Evolutionary conservation across 1,140 invertebrate genomes (phyloP).

Genomic region (Euschistus heros): DNA sequence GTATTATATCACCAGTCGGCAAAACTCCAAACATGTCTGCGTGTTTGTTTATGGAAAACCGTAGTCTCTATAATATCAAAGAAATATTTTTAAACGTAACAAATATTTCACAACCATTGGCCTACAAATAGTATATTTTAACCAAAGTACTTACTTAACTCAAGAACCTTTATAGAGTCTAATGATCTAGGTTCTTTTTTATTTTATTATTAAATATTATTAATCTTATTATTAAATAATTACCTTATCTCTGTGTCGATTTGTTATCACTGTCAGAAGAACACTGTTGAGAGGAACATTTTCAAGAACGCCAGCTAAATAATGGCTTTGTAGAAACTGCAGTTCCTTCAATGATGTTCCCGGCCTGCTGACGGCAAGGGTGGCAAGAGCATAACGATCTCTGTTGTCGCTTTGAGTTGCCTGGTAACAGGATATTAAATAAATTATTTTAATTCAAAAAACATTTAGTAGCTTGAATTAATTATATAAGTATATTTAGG

Average conservation of each 20-base stretch:
- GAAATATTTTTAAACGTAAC: background rate
- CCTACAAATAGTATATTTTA: too few species aligned
- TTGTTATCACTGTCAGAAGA: slow-evolving; percentile 51
- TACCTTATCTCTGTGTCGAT: slow-evolving; percentile 47
- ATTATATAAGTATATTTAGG: too few species aligned
- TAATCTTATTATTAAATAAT: background rate
- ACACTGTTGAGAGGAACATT: slow-evolving; percentile 60
- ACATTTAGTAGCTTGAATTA: too few species aligned
- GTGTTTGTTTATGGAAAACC: slow-evolving; percentile 51
- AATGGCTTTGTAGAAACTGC: slow-evolving; percentile 61
- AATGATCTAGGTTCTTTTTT: background rate
- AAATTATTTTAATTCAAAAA: background rate
- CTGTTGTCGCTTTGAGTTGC: slow-evolving; percentile 78
- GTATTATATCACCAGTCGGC: slow-evolving; percentile 64
- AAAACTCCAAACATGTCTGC: slow-evolving; percentile 60
- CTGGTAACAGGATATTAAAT: slow-evolving; percentile 34
- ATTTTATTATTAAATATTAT: too few species aligned
- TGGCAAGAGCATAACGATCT: slow-evolving; percentile 75
- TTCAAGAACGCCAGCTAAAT: slow-evolving; percentile 60
- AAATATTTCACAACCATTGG: too few species aligned
- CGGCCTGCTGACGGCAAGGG: slow-evolving; percentile 53
- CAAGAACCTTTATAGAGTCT: background rate
- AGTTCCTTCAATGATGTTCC: slow-evolving; percentile 37
- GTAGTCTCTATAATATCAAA: slow-evolving; percentile 39
- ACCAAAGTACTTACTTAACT: background rate